phyloP scores from a whole-genome alignment of 2,888 invertebrate genomes.

The Dasypolia templi region DNA sequence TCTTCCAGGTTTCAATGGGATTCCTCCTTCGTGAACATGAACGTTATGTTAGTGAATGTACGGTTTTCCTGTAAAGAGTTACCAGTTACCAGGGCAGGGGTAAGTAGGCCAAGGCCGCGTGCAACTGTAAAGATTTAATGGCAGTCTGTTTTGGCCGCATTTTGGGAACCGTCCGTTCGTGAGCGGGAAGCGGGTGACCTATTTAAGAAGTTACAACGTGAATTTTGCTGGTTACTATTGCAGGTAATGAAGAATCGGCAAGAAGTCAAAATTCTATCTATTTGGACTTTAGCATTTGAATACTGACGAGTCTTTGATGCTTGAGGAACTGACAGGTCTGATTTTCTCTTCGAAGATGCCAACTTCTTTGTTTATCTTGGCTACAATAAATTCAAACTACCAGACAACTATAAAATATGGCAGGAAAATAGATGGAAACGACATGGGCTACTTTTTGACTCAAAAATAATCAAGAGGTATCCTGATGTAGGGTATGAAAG shows the following conservation, averaged over 20 bases:
- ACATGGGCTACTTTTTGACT: too few relatives aligned
- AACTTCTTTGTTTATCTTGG: not conserved
- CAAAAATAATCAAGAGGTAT: too few relatives aligned
- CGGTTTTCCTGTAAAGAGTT: conserved; percentile 65
- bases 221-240: not conserved
- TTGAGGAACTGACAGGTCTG: not conserved
- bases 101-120: conserved; percentile 76
- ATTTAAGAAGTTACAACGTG: conserved; percentile 10
- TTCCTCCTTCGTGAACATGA: conserved; percentile 28
- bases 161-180: conserved; percentile 37
- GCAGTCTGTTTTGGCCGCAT: conserved; percentile 69
- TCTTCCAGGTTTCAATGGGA: conserved; percentile 54
- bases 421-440: too few relatives aligned
- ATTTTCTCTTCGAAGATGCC: not conserved
- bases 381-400: not conserved
- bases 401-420: too few relatives aligned
- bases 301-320: not conserved
- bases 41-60: conserved; percentile 52
- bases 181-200: conserved; percentile 38
- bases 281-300: not conserved
- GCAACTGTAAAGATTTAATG: conserved; percentile 78
- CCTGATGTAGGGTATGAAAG: too few relatives aligned
- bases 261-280: not conserved
- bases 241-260: not conserved
- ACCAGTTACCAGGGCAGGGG: conserved; percentile 49